Evolutionary conservation across 1,140 invertebrate species (phyloP).

Genomic region (Drosophila kanapiae): DNA sequence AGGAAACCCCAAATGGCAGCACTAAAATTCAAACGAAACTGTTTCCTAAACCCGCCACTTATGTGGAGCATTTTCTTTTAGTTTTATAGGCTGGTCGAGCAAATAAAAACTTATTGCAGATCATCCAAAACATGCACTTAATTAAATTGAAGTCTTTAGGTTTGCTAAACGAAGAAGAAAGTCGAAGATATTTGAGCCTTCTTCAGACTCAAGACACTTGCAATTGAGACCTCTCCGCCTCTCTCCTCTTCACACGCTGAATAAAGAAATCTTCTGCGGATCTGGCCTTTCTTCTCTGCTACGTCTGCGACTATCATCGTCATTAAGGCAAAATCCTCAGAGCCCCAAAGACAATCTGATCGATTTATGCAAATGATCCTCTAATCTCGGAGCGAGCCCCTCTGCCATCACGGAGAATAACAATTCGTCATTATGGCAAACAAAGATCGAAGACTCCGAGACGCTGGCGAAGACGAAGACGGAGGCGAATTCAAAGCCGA

Average conservation of each 20-base stretch:
- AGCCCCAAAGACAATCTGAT: constrained; percentile 39
- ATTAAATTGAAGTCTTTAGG: constrained; percentile 21
- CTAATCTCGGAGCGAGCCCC: constrained; percentile 22
- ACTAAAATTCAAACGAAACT: neutral
- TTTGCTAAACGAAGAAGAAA: constrained; percentile 16
- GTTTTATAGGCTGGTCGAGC: neutral
- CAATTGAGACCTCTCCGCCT: constrained; percentile 14
- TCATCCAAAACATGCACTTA: neutral
- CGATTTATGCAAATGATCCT: constrained; percentile 48
- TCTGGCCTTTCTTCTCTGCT: constrained; percentile 2
- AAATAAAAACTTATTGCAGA: constrained; percentile 15
- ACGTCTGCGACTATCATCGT: constrained; percentile 7
- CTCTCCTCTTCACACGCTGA: neutral
- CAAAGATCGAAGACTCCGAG: constrained; percentile 28
- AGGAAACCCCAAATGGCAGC: neutral
- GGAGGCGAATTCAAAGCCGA: neutral
- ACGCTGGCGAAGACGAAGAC: neutral
- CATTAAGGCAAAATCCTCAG: constrained; percentile 22
- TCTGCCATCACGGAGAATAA: constrained; percentile 24
- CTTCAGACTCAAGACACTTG: constrained; percentile 5
- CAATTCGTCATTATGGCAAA: constrained; percentile 61
- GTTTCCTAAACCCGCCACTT: neutral
- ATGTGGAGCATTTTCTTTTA: neutral
- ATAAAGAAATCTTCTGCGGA: constrained; percentile 1
- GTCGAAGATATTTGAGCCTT: constrained; percentile 1